phyloP scores from a whole-genome alignment of 1,140 invertebrate genomes.

The Chironomus striatipennis region DNA sequence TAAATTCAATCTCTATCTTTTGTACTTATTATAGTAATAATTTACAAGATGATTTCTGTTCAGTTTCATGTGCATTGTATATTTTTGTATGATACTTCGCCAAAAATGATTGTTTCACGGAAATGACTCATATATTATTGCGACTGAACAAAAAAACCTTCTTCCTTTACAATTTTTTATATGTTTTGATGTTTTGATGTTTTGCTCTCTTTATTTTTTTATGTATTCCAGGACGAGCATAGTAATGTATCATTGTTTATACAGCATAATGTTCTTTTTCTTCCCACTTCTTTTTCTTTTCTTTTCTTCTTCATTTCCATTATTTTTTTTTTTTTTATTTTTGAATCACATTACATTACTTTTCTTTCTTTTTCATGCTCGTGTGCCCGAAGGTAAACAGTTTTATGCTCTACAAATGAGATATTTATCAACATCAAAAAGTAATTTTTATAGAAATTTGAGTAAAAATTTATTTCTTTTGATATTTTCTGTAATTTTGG shows the following conservation, averaged over 20 bases:
- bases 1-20: too few species aligned
- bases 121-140: slow-evolving; percentile 4
- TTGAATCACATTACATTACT: too few species aligned
- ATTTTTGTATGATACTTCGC: not conserved
- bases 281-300: not conserved
- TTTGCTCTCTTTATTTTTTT: not conserved
- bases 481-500: too few species aligned
- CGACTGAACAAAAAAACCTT: not conserved
- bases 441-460: too few species aligned
- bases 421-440: too few species aligned
- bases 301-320: too few species aligned
- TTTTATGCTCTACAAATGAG: too few species aligned
- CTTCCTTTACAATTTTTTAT: not conserved
- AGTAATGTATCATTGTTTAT: slow-evolving; percentile 5
- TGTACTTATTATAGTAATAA: not conserved
- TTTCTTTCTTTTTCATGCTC: too few species aligned
- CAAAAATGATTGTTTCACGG: not conserved
- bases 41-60: not conserved
- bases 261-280: not conserved
- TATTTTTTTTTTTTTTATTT: too few species aligned
- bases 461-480: too few species aligned
- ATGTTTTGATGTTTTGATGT: not conserved
- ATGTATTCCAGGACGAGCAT: not conserved
- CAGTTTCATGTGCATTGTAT: not conserved
- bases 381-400: too few species aligned